These are phyloP conservation scores for Coracias cyanogaster DNA, from an alignment of 2,797 vertebrate genomes.

Conservation along the genomic window DNA sequence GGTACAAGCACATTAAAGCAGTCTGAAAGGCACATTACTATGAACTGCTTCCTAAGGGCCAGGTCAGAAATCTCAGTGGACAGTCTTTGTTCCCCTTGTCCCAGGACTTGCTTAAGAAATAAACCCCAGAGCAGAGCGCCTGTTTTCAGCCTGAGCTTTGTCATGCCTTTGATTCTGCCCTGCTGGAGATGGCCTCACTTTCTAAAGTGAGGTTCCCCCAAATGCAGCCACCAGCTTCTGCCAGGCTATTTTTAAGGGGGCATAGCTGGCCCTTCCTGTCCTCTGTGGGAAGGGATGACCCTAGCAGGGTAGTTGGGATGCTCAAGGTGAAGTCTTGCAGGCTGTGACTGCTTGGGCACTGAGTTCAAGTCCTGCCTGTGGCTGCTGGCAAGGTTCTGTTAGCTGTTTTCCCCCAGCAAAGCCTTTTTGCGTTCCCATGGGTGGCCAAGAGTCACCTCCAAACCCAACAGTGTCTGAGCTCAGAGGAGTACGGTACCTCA, in stretches of 20 bases:
- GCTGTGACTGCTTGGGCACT: neutral
- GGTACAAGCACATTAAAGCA: neutral
- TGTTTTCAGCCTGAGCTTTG: neutral
- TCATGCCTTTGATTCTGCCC: constrained; percentile 9
- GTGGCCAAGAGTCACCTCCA: neutral
- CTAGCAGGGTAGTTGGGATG: neutral
- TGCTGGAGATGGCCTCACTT: neutral
- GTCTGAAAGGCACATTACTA: neutral
- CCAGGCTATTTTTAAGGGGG: neutral
- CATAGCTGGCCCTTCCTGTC: neutral
- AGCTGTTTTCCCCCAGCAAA: neutral
- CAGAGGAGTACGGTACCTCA: neutral
- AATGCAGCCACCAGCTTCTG: neutral
- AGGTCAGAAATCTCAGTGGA: neutral
- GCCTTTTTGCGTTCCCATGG: neutral
- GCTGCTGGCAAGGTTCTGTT: neutral
- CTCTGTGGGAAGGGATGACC: neutral
- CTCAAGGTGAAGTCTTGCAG: neutral
- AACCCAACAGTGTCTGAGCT: neutral
- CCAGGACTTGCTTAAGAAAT: neutral
- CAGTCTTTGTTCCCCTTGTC: neutral
- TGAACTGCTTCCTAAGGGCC: neutral
- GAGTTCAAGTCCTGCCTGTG: neutral
- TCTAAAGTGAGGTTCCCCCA: neutral
- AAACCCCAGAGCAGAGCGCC: neutral